These are phyloP conservation scores for Loris lydekkerianus DNA, from an alignment of 2,797 vertebrate genomes.

Conservation along the genomic window DNA sequence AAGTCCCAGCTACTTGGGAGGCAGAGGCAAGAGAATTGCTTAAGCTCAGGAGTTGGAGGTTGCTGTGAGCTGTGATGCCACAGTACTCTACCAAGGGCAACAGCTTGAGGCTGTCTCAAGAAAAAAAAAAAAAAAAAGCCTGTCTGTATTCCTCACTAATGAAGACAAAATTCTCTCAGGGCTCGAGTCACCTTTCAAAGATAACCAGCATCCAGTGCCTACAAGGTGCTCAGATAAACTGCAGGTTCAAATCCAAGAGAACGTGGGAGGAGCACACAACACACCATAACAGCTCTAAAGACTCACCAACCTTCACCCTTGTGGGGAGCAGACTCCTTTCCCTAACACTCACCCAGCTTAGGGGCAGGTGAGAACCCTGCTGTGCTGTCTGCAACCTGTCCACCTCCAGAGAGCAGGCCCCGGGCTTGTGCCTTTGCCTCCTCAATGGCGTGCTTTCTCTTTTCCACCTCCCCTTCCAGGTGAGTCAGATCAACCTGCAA, in stretches of 20 bases:
- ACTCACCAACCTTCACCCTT: not conserved
- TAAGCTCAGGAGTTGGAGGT: too few relatives aligned
- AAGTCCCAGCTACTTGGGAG: too few relatives aligned
- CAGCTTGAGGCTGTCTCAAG: too few relatives aligned
- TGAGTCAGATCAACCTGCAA: slow-evolving; percentile 88
- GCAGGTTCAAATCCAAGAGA: not conserved
- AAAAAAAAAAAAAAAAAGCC: not conserved
- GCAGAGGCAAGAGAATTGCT: too few relatives aligned
- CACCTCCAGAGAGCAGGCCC: slow-evolving; percentile 89
- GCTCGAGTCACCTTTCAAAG: not conserved
- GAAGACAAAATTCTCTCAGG: not conserved
- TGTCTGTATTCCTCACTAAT: not conserved
- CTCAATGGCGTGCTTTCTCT: slow-evolving; percentile 94
- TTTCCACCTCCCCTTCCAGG: slow-evolving; percentile 96
- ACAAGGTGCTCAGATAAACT: not conserved
- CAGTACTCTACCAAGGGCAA: too few relatives aligned
- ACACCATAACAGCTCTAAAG: too few relatives aligned
- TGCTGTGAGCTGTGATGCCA: too few relatives aligned
- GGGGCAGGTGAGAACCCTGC: slow-evolving; percentile 91
- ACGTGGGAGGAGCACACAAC: not conserved
- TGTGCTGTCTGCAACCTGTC: slow-evolving; percentile 86
- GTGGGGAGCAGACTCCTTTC: accelerated
- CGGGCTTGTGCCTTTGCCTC: slow-evolving; percentile 97
- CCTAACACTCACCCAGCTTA: slow-evolving; percentile 87
- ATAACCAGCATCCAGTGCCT: not conserved